Percentiles rank a stretch among this genome's conserved stretches.
These are phyloP conservation scores for Anseranas semipalmata DNA, from an alignment of 2,113 vertebrate species.

Conservation along the genomic window DNA sequence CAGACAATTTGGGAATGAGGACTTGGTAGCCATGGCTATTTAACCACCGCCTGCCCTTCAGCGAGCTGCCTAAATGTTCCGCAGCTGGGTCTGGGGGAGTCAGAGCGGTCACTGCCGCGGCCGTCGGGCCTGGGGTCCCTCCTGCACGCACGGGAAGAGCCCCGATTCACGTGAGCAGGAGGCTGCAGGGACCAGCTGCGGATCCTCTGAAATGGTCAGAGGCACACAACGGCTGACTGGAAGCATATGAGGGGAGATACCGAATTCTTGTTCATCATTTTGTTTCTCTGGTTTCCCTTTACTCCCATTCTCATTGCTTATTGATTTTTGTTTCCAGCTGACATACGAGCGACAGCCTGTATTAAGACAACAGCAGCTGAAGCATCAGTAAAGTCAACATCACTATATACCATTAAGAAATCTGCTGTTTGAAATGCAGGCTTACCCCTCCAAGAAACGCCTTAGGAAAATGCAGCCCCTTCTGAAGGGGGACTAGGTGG, in stretches of 20 bases:
- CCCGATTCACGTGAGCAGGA: background rate
- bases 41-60: background rate
- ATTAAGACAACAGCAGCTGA: constrained; percentile 72
- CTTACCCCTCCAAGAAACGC: constrained; percentile 21
- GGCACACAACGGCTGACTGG: background rate
- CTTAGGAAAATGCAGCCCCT: background rate
- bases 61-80: background rate
- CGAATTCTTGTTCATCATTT: background rate
- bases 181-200: background rate
- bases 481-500: background rate
- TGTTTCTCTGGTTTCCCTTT: constrained; percentile 41
- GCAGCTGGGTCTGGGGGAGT: background rate
- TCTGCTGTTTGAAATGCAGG: background rate
- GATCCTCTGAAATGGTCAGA: background rate
- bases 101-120: background rate
- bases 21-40: background rate
- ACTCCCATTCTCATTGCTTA: constrained; percentile 64
- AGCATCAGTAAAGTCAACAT: constrained; percentile 57
- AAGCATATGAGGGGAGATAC: background rate
- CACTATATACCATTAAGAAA: background rate
- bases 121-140: background rate
- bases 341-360: constrained; percentile 63
- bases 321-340: constrained; percentile 75
- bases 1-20: background rate
- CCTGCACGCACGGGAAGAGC: background rate